These are phyloP conservation scores for Metallyticus violacea DNA, from an alignment of 2,888 invertebrate species.

Conservation along the genomic window DNA sequence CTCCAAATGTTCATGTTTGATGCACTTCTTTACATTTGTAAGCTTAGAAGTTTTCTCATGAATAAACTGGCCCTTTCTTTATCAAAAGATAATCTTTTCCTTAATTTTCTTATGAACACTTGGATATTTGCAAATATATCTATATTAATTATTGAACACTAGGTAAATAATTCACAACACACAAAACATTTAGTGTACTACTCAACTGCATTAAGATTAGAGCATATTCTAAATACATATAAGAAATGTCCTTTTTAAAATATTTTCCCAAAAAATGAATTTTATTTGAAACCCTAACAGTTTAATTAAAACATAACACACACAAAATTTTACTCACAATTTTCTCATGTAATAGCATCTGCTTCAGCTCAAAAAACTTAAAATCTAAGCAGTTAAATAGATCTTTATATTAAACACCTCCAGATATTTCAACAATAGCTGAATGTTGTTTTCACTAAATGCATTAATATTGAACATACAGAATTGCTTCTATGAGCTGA, in stretches of 20 bases:
- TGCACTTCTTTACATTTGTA: not conserved
- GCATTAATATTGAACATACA: no score
- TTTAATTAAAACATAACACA: not conserved
- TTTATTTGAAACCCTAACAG: not conserved
- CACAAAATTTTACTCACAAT: not conserved
- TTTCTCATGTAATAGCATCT: not conserved
- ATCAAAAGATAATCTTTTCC: not conserved
- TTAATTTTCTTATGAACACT: not conserved
- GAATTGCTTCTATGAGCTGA: no score
- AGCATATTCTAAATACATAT: not conserved
- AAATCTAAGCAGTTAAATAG: not conserved
- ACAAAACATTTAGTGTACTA: not conserved
- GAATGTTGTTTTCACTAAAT: not conserved
- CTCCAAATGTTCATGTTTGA: not conserved
- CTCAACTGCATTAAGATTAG: slow-evolving; percentile 36
- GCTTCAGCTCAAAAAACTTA: not conserved
- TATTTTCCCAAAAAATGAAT: not conserved
- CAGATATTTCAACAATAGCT: not conserved
- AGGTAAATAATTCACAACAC: not conserved
- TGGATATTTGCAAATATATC: not conserved
- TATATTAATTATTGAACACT: not conserved
- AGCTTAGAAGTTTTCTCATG: no score
- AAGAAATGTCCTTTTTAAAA: not conserved
- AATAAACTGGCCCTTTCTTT: no score
- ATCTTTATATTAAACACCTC: not conserved